Evolutionary conservation across 2,888 invertebrate species (phyloP).

Genomic region (Glyphotaelius pellucidus): DNA sequence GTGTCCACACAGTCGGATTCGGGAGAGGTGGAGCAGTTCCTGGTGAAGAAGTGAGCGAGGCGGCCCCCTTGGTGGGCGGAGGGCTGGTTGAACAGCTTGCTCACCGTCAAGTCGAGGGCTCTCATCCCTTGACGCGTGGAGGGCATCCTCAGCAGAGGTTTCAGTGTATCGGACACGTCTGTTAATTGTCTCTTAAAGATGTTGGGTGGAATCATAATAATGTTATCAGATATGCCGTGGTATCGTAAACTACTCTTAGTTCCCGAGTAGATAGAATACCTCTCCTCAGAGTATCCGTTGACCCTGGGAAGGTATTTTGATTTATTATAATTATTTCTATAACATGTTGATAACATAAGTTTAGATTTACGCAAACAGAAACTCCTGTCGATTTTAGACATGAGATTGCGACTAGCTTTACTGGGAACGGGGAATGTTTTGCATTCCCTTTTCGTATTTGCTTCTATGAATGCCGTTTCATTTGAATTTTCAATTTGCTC

Average conservation of each 20-base stretch:
- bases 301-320: conserved; percentile 12
- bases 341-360: conserved; percentile 20
- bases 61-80: background rate
- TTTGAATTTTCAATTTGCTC: conserved; percentile 20
- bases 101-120: conserved; percentile 17
- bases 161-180: conserved; percentile 52
- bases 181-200: conserved; percentile 54
- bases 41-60: background rate
- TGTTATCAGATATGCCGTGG: conserved; percentile 9
- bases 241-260: conserved; percentile 4
- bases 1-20: conserved; percentile 22
- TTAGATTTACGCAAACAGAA: conserved; percentile 23
- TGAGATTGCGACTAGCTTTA: background rate
- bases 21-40: conserved; percentile 50
- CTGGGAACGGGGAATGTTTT: background rate
- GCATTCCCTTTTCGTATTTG: background rate
- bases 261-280: conserved; percentile 52
- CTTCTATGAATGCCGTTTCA: background rate
- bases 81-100: conserved; percentile 26
- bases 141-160: conserved; percentile 32
- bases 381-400: conserved; percentile 30
- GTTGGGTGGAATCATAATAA: conserved; percentile 56
- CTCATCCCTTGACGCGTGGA: conserved; percentile 35
- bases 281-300: conserved; percentile 37
- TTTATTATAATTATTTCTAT: background rate